A percentile compares a stretch with the other conserved stretches of the same genome.
Conservation (phyloP, 1,140 invertebrate species). For the Drosophila bipectinata region DNA sequence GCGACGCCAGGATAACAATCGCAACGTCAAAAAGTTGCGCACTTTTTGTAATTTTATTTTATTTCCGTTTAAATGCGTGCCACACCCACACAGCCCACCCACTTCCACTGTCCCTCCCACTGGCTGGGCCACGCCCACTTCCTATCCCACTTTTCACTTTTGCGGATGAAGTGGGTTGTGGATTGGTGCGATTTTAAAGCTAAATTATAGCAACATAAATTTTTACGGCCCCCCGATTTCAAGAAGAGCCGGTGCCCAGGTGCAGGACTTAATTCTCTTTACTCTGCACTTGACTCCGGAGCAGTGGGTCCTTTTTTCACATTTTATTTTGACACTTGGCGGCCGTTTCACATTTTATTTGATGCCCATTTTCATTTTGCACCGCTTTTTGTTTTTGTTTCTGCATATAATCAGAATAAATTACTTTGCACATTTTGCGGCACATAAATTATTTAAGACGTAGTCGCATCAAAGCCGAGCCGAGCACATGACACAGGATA, state of each 20-base stretch:
- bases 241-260: constrained; percentile 40
- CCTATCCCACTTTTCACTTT: constrained; percentile 19
- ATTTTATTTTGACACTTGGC: constrained; percentile 68
- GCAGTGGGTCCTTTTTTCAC: constrained; percentile 4
- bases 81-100: constrained; percentile 9
- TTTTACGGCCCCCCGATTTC: constrained; percentile 61
- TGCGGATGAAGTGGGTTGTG: constrained; percentile 19
- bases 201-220: constrained; percentile 76
- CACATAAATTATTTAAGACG: constrained; percentile 75
- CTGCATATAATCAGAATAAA: constrained; percentile 79
- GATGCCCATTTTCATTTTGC: constrained; percentile 59
- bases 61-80: constrained; percentile 79
- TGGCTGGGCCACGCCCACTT: not conserved
- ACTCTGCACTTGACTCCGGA: constrained; percentile 65
- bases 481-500: constrained; percentile 15
- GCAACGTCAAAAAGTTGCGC: constrained; percentile 78
- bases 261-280: constrained; percentile 74
- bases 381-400: constrained; percentile 23
- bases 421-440: constrained; percentile 80
- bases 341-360: constrained; percentile 73
- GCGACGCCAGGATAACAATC: constrained; percentile 69
- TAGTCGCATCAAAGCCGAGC: constrained; percentile 38
- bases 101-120: too few relatives aligned
- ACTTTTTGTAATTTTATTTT: constrained; percentile 82
- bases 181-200: constrained; percentile 70